Percentiles rank a stretch among this genome's conserved stretches.
Conservation (phyloP, 1,140 invertebrate species). For the Laupala kohalensis region DNA sequence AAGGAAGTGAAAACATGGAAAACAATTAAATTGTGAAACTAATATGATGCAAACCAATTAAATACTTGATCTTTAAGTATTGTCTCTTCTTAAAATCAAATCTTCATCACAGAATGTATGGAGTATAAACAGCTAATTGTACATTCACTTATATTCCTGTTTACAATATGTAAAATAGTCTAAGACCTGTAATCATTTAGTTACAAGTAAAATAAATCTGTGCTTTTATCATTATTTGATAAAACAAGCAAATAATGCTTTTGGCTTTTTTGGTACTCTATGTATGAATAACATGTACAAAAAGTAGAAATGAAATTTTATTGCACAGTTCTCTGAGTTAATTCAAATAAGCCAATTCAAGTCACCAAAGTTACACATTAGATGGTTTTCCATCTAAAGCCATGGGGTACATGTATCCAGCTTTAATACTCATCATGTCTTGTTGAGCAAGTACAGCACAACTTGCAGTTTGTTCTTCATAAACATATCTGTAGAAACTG, state of each 20-base stretch:
- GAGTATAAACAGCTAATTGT: background rate
- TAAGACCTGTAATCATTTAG: background rate
- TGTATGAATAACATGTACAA: background rate
- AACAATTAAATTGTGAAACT: background rate
- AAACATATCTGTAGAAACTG: conserved; percentile 27
- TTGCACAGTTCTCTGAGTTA: background rate
- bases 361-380: background rate
- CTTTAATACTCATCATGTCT: conserved; percentile 1
- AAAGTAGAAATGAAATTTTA: background rate
- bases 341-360: background rate
- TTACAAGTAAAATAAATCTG: background rate
- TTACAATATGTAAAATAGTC: background rate
- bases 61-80: background rate
- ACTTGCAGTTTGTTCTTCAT: conserved; percentile 3
- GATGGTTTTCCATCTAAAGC: conserved; percentile 2
- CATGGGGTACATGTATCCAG: conserved; percentile 2
- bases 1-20: background rate
- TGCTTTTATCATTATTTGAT: background rate
- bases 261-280: background rate
- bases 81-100: background rate
- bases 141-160: background rate
- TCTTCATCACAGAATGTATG: background rate
- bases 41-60: background rate
- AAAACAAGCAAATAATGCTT: background rate
- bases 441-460: conserved; percentile 1